A percentile compares a stretch with the other conserved stretches of the same genome.
These are phyloP conservation scores for Callinectes sapidus DNA, from an alignment of 2,888 invertebrate species.

Conservation along the genomic window DNA sequence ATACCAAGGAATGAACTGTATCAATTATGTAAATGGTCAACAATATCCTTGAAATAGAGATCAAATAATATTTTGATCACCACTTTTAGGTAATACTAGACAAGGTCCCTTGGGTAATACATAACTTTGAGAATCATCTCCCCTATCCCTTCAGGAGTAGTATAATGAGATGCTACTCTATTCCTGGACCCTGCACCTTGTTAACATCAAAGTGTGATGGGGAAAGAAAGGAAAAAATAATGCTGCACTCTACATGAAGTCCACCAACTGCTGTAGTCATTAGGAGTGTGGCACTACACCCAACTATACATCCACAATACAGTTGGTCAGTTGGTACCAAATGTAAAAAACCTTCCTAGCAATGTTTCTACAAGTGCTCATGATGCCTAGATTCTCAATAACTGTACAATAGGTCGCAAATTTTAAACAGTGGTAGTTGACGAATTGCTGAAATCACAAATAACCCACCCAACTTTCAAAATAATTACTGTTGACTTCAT, in stretches of 20 bases:
- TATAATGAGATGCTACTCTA: no score
- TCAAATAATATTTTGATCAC: not conserved
- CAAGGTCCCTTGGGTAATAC: no score
- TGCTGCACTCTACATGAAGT: not conserved
- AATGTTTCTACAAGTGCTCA: not conserved
- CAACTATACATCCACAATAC: not conserved
- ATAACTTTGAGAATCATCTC: no score
- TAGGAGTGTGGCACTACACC: not conserved
- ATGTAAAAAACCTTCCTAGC: not conserved
- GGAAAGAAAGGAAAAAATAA: no score
- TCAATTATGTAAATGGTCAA: not conserved
- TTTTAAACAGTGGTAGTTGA: not conserved
- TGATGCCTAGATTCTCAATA: not conserved
- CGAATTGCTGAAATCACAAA: not conserved
- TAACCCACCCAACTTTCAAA: not conserved
- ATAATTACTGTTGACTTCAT: conserved; percentile 15
- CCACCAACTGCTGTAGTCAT: not conserved
- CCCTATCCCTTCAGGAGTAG: no score
- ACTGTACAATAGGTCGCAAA: not conserved
- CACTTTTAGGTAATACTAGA: no score
- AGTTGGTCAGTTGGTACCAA: not conserved
- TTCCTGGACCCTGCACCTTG: no score
- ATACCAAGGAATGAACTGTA: not conserved
- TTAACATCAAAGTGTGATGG: no score
- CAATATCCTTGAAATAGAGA: not conserved